phyloP scores from a whole-genome alignment of 2,113 vertebrate species.

The Felis chaus region DNA sequence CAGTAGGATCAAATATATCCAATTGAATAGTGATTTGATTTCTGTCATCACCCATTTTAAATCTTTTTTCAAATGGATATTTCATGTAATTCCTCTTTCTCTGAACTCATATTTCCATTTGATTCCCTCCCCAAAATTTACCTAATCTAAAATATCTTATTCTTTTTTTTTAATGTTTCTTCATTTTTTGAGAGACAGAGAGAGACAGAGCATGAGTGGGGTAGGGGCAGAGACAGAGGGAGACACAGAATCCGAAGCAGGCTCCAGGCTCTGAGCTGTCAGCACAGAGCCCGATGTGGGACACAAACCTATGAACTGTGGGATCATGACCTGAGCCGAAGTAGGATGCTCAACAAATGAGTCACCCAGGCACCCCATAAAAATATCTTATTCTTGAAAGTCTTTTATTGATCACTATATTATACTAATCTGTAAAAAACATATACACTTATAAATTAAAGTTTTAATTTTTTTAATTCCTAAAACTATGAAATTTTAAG shows the following conservation, averaged over 20 bases:
- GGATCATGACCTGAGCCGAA: too few relatives aligned
- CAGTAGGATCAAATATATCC: neutral
- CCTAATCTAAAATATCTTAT: neutral
- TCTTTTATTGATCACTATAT: neutral
- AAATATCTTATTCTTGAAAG: neutral
- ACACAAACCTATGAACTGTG: too few relatives aligned
- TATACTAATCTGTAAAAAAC: neutral
- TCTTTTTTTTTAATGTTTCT: neutral
- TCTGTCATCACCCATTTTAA: neutral
- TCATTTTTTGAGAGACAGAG: too few relatives aligned
- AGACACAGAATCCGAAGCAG: too few relatives aligned
- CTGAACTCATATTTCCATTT: neutral
- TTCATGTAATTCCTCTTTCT: neutral
- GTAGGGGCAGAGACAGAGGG: too few relatives aligned
- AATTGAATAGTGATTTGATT: neutral
- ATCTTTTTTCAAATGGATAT: neutral
- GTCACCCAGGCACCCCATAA: too few relatives aligned
- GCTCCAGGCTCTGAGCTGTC: too few relatives aligned
- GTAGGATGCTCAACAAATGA: too few relatives aligned
- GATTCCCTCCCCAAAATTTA: neutral
- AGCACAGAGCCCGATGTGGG: too few relatives aligned
- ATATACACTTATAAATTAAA: neutral
- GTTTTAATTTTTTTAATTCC: neutral
- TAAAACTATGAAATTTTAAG: neutral
- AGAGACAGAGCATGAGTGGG: too few relatives aligned